Evolutionary conservation across 2,888 invertebrate genomes (phyloP).

Genomic region (Trissolcus japonicus): DNA sequence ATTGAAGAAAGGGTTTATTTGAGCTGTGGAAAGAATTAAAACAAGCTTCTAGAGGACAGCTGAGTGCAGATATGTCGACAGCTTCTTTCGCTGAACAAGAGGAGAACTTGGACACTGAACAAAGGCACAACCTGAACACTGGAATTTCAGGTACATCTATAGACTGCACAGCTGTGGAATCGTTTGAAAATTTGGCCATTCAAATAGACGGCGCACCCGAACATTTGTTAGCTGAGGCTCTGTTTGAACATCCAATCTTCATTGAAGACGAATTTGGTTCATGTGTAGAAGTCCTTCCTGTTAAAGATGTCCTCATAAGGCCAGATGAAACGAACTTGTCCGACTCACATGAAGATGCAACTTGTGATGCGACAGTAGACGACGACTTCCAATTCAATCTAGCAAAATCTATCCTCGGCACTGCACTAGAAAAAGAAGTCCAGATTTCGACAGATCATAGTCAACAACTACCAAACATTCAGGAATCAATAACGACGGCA

Average conservation of each 20-base stretch:
- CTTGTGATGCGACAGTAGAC: background rate
- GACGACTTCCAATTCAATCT: background rate
- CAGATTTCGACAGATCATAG: background rate
- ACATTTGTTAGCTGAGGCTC: background rate
- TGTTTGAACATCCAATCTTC: background rate
- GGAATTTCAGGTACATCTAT: background rate
- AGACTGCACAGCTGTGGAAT: background rate
- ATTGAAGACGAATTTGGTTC: background rate
- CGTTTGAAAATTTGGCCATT: background rate
- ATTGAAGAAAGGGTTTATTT: conserved; percentile 4
- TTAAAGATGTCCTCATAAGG: background rate
- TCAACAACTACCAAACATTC: background rate
- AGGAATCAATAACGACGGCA: background rate
- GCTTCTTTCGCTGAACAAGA: background rate
- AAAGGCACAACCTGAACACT: background rate
- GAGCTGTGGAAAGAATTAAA: conserved; percentile 1
- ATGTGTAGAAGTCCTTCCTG: background rate
- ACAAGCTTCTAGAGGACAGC: background rate
- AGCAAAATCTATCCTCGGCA: background rate
- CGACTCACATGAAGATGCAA: background rate
- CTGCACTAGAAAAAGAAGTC: background rate
- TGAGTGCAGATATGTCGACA: background rate
- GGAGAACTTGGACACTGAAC: background rate
- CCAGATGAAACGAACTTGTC: background rate
- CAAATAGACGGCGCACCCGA: background rate